Conservation (phyloP, 1,140 invertebrate genomes). For the Dinoponera quadriceps region DNA sequence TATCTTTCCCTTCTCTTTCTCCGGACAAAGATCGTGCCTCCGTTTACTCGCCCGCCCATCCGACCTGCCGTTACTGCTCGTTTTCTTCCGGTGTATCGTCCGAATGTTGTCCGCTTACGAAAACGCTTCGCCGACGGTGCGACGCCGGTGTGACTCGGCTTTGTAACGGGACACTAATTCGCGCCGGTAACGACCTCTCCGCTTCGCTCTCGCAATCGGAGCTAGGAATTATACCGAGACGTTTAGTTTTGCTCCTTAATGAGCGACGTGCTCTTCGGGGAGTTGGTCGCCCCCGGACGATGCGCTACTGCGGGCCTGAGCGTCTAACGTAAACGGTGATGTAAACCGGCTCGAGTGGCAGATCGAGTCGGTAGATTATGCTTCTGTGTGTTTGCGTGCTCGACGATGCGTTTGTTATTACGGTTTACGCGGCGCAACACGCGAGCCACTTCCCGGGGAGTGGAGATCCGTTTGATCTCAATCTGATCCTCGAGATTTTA, state of each 20-base stretch:
- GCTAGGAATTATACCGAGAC: constrained; percentile 35
- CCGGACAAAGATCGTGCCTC: background rate
- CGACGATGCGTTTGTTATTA: constrained; percentile 1
- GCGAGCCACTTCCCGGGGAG: background rate
- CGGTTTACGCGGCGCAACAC: background rate
- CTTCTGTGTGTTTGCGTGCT: background rate
- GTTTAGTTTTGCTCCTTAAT: constrained; percentile 49
- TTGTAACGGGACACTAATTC: constrained; percentile 51
- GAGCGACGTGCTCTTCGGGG: constrained; percentile 4
- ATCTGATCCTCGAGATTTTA: no score
- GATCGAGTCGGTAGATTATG: background rate
- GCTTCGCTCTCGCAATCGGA: constrained; percentile 36
- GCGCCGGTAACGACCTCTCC: constrained; percentile 20
- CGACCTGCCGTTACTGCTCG: background rate
- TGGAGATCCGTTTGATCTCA: no score
- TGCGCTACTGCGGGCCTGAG: background rate
- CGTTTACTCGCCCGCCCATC: background rate
- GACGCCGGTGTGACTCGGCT: background rate
- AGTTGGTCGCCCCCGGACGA: no score
- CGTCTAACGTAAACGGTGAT: constrained; percentile 32
- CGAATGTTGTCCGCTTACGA: constrained; percentile 4
- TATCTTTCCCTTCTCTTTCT: background rate
- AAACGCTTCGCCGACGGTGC: constrained; percentile 5
- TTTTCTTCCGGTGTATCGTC: background rate
- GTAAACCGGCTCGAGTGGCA: constrained; percentile 12